Evolutionary conservation across 2,113 vertebrate genomes (phyloP).

Genomic region (Microcebus griseorufus): DNA sequence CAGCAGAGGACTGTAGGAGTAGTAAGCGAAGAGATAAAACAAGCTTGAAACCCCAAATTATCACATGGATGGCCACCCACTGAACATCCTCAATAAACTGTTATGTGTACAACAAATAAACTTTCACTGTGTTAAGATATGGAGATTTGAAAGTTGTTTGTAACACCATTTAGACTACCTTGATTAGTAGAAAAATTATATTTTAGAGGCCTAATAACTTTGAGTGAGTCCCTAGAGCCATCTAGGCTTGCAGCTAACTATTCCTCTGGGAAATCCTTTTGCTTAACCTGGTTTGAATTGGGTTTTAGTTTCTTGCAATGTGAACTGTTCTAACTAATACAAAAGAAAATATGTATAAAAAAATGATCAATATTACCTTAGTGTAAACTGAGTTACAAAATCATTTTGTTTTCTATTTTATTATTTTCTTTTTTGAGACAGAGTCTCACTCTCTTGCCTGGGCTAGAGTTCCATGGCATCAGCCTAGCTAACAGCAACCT

Average conservation of each 20-base stretch:
- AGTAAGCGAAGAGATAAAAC: neutral
- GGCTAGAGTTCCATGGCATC: too few species aligned
- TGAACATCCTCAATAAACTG: neutral
- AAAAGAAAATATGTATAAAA: neutral
- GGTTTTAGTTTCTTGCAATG: slow-evolving; percentile 1
- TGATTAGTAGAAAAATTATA: neutral
- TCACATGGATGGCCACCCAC: neutral
- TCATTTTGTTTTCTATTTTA: neutral
- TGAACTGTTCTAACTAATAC: neutral
- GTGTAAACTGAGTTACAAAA: slow-evolving; percentile 1
- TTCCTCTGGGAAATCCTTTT: neutral
- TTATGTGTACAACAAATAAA: neutral
- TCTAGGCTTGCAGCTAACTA: neutral
- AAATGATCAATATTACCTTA: neutral
- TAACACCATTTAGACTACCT: neutral
- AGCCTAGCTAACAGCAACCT: too few species aligned
- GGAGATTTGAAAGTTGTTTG: neutral
- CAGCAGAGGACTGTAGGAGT: neutral
- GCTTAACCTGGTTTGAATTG: neutral
- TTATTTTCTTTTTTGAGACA: too few species aligned
- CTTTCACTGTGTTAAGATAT: neutral
- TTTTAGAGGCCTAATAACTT: too few species aligned
- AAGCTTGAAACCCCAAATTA: neutral
- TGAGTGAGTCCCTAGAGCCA: neutral
- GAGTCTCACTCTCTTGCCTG: too few species aligned